These are phyloP conservation scores for Rhea americana DNA, from an alignment of 2,113 vertebrate genomes.

Conservation along the genomic window DNA sequence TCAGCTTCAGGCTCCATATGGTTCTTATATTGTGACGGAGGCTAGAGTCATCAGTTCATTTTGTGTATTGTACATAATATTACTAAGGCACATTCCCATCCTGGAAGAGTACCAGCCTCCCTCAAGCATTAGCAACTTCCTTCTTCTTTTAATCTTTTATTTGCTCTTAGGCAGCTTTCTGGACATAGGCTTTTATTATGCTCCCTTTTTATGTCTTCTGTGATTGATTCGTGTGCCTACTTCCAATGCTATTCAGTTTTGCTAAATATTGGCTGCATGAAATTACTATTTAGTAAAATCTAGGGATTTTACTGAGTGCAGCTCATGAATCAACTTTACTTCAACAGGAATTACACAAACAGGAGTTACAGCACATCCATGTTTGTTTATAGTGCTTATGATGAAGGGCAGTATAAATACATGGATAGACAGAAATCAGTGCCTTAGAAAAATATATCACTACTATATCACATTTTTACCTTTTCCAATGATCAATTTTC, in stretches of 20 bases:
- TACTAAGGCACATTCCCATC: neutral
- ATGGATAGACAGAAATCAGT: neutral
- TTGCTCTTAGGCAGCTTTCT: neutral
- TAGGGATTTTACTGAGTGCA: neutral
- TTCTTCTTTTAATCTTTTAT: neutral
- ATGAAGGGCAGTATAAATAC: neutral
- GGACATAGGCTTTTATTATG: neutral
- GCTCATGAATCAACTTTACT: neutral
- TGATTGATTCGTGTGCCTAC: accelerated
- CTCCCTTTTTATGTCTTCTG: neutral
- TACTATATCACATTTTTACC: neutral
- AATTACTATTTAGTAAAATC: neutral
- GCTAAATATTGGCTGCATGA: neutral
- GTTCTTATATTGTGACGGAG: neutral
- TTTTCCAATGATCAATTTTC: neutral
- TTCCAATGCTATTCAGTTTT: neutral
- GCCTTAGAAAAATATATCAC: neutral
- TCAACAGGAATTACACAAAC: neutral
- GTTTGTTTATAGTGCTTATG: neutral
- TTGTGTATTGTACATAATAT: neutral
- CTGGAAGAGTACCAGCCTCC: neutral
- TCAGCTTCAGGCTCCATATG: neutral
- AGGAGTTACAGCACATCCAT: neutral
- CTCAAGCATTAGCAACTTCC: neutral
- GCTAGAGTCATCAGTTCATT: neutral